Evolutionary conservation across 2,888 invertebrate species (phyloP), one percentile per base, ranked within the genome.

Genomic region (Meghimatium bilineatum): DNA sequence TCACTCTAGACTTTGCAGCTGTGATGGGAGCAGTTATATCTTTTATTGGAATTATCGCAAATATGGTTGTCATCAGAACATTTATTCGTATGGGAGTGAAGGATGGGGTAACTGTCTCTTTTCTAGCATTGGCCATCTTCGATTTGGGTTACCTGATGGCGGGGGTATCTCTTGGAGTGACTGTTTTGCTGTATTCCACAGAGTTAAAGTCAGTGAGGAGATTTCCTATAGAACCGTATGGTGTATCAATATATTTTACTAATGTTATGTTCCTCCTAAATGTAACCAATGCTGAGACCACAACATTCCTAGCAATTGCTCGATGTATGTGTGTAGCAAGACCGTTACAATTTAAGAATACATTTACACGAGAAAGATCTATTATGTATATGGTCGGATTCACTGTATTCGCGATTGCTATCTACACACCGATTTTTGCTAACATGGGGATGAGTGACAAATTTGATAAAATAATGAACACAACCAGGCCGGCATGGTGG

Each of bases 291-390:
- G 63, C 63, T 23, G 6, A 63, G 29, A 36, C 63, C 29, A 63
- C 78, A 34, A 56, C 63, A 14, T 56, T 17, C 26, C 20, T 78
- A 36, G 34, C 71, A 29, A n/a, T 71, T 26, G 44, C 44, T 12
- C 71, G 71, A 1, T 36, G 71, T 44, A 20, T 56, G 60, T 63
- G 78, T 63, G 63, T 56, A 17, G 78, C 56, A 0, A 78, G 29
- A 32, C 78, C 78, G 1, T n/a, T 78, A 14, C 78, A 78, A 1
- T 78, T 78, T 56, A 56, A 63, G 56, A 34, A 78, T n/a, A 63
- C 56, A 10, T 44, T 71, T 26, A 71, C 71, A 20, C 36, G 44
- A 26, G 14, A 32, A 2, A 71, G 36, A 44, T 1, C 71, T 32
- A 17, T 71, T 71, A 6, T 36, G 20, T 71, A 20, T 26, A 44